Base-by-base conservation (phyloP, 1,140 invertebrate species). In the Scaptodrosophila lebanonensis region DNA sequence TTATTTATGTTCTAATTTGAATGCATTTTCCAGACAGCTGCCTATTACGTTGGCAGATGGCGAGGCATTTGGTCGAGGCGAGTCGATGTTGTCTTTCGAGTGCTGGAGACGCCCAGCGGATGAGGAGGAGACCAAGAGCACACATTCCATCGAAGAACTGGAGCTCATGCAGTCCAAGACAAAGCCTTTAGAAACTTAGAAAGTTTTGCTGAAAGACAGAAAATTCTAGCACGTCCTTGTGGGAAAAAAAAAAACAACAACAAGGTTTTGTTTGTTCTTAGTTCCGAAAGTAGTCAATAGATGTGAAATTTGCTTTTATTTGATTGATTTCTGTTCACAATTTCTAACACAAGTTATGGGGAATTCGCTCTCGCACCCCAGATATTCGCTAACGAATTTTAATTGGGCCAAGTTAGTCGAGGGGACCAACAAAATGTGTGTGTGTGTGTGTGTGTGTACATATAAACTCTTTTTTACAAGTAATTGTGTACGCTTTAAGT, bases 21-120 rank as follows among this genome's bases (percentile, higher is more conserved):
- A 32, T 59, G 13, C 35, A 1, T 29, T 7, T 29, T 54, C 0
- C 29, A 86, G 89, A 30, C 56, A 79, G 42, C 40, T 77, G 11
- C 73, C 73, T 40, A 77, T 77, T 9, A 73, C 73, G 0, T 47
- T 77, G 45, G 73, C 66, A 30, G 73, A 77, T 39, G 73, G 73
- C n/a, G 73, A 77, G 17, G 44, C 51, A 7, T 77, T 77, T 42
- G 73, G 73, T 20, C 65, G 62, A 52, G 73, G 36, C 2, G 73
- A 77, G 8, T 40, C 68, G 1, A 51, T 79, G 52, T 38, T 60
- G 6, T 87, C 90, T 16, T 91, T 90, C 66, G 84, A 87, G 20
- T 89, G 88, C 44, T 86, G 84, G 39, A 72, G 66, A 2, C 39
- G 38, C 3, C 30, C 17, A 16, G 33, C 65, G n/a, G 62, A 72